phyloP scores from a whole-genome alignment of 2,888 invertebrate genomes.

The Phymatocera aterrima region DNA sequence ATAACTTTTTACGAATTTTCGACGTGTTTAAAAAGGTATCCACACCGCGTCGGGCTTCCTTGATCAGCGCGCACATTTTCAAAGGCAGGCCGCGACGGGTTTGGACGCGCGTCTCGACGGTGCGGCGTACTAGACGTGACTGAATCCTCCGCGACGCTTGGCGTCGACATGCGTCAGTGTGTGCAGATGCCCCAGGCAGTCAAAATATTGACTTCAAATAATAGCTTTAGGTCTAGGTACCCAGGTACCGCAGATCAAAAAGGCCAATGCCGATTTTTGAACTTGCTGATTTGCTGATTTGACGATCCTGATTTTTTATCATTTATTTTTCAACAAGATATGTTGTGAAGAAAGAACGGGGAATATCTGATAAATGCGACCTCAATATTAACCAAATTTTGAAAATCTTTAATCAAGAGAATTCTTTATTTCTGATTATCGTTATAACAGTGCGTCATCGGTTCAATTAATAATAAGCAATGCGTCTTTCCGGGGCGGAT shows the following conservation, averaged over 20 bases:
- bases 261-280: background rate
- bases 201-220: constrained; percentile 44
- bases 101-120: constrained; percentile 62
- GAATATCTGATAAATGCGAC: background rate
- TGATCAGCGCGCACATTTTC: constrained; percentile 43
- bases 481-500: background rate
- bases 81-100: constrained; percentile 37
- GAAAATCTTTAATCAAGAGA: background rate
- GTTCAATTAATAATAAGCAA: constrained; percentile 13
- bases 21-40: constrained; percentile 16
- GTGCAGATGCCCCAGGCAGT: constrained; percentile 11
- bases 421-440: constrained; percentile 2
- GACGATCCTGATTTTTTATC: no score
- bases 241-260: background rate
- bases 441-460: constrained; percentile 6
- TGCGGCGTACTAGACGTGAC: constrained; percentile 71
- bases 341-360: background rate
- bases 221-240: background rate
- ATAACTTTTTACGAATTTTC: constrained; percentile 42
- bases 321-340: no score
- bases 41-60: background rate
- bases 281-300: no score
- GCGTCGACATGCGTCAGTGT: constrained; percentile 33
- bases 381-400: background rate
- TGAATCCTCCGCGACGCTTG: constrained; percentile 62